Conservation (phyloP, 2,113 vertebrate genomes). For the Silurus meridionalis region DNA sequence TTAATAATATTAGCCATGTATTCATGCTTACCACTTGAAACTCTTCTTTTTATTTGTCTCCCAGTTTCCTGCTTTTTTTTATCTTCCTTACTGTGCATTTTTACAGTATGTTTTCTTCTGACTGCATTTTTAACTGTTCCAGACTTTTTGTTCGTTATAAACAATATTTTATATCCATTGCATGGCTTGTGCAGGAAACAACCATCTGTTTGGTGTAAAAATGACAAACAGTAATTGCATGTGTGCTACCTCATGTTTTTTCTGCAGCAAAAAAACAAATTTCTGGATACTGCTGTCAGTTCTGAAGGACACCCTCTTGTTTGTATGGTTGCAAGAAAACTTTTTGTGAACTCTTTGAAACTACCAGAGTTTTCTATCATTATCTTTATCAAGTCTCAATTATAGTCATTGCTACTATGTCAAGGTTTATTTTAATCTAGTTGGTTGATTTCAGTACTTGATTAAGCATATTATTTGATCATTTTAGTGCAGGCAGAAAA, state of each 20-base stretch:
- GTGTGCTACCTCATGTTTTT: background rate
- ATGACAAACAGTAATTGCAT: background rate
- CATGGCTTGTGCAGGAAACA: background rate
- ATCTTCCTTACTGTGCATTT: background rate
- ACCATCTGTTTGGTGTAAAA: constrained; percentile 7
- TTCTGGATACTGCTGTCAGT: background rate
- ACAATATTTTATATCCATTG: background rate
- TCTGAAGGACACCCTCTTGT: background rate
- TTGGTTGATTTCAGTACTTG: background rate
- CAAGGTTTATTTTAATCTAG: too few species aligned
- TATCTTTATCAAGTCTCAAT: background rate
- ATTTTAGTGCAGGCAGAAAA: background rate
- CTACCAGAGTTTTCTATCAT: background rate
- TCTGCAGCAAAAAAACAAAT: background rate
- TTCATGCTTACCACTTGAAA: background rate
- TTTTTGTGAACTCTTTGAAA: background rate
- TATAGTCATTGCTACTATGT: background rate
- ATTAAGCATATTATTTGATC: background rate
- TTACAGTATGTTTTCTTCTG: background rate
- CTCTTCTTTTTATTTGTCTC: background rate
- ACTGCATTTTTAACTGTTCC: background rate
- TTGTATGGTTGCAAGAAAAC: background rate
- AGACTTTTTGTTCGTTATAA: background rate
- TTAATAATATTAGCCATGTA: background rate
- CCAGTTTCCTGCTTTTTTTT: background rate